phyloP scores from a whole-genome alignment of 1,140 invertebrate species.

The Drosophila gunungcola region DNA sequence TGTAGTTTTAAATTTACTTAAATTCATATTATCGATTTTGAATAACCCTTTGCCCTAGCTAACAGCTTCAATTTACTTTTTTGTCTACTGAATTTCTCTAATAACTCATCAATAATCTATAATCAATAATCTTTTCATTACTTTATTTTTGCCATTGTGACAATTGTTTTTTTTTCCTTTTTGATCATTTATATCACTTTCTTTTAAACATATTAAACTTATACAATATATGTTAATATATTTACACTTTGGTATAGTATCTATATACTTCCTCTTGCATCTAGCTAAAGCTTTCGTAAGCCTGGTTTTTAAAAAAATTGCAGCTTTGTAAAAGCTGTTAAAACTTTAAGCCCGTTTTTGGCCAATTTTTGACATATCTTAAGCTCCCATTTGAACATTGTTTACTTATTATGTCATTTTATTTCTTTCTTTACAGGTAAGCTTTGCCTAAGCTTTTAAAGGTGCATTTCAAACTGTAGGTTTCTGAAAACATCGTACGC shows the following conservation, averaged over 20 bases:
- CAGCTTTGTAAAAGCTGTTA: conserved; percentile 6
- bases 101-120: too few relatives aligned
- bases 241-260: not conserved
- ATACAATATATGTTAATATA: too few relatives aligned
- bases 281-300: not conserved
- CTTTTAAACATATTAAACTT: too few relatives aligned
- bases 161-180: too few relatives aligned
- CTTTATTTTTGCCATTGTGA: too few relatives aligned
- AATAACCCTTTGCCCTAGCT: too few relatives aligned
- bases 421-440: conserved; percentile 45
- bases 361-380: not conserved
- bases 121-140: too few relatives aligned
- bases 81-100: too few relatives aligned
- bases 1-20: too few relatives aligned
- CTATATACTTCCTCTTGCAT: not conserved
- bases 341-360: not conserved
- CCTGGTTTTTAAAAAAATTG: not conserved
- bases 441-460: conserved; percentile 16
- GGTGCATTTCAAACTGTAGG: conserved; percentile 20
- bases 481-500: not conserved
- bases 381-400: conserved; percentile 8
- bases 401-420: not conserved
- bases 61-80: too few relatives aligned
- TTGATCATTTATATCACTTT: too few relatives aligned
- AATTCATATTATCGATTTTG: too few relatives aligned